phyloP scores from a whole-genome alignment of 2,797 vertebrate species.

The Diceros bicornis region DNA sequence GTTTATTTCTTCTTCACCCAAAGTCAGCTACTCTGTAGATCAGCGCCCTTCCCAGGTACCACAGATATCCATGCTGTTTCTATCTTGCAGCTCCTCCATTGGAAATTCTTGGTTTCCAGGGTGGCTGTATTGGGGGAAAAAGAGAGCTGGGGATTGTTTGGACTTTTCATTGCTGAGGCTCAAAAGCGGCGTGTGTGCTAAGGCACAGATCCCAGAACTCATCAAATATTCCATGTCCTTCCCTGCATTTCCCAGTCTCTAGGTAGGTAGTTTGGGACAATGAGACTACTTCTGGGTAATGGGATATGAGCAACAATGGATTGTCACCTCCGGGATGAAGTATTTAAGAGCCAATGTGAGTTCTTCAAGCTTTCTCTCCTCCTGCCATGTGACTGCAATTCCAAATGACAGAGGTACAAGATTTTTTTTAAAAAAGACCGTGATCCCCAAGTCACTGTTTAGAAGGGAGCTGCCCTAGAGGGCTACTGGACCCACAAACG shows the following conservation, averaged over 20 bases:
- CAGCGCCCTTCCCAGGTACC: neutral
- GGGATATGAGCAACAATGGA: neutral
- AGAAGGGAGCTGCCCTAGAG: neutral
- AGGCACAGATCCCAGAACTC: neutral
- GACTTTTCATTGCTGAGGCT: neutral
- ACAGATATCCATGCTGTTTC: neutral
- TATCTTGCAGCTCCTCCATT: fast-evolving
- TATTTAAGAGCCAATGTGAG: neutral
- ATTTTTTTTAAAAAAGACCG: neutral
- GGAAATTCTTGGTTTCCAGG: neutral
- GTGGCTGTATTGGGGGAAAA: neutral
- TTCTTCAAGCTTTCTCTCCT: neutral
- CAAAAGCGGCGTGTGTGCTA: neutral
- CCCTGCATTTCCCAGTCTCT: neutral
- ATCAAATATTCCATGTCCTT: neutral
- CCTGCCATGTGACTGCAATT: neutral
- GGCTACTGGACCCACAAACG: neutral
- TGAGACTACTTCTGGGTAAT: neutral
- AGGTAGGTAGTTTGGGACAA: neutral
- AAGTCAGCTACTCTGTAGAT: neutral
- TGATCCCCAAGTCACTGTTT: neutral
- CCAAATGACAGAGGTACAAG: neutral
- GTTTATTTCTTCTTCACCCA: neutral
- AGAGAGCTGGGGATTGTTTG: neutral
- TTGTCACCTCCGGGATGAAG: neutral